Evolutionary conservation across 2,797 vertebrate species (phyloP), one percentile per base, ranked within the genome.

Genomic region (Halcyon chelicuti): DNA sequence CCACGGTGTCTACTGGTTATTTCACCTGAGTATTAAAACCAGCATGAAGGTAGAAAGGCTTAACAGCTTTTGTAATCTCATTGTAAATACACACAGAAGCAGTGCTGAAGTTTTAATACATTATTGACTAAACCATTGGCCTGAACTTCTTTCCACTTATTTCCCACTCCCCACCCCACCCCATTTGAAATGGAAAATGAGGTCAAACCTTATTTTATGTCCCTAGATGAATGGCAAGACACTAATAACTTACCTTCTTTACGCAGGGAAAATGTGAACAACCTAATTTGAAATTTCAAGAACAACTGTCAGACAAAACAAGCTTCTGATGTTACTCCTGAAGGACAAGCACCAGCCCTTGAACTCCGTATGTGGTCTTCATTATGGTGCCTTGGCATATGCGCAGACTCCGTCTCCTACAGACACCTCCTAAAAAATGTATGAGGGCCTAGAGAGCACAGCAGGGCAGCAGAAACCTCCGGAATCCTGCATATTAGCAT

Each of bases 401-500:
- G 51, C 72, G 93, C 97, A 97, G 85, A 31, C 16, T 26, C 91
- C 93, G 63, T 93, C 95, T 97, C 83, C 88, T 95, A 89, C 93
- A 95, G 93, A 93, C 72, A 72, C 84, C 49, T 84, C 94, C 90
- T 97, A 70, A 97, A 97, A 97, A 97, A 98, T 97, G 91, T 86
- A 97, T 97, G 96, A 97, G 86, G 94, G 75, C 92, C 93, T 96
- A 88, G 79, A 94, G 94, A 96, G 92, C 96, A 90, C 97, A 97
- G 95, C 92, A 95, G 94, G 95, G 57, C 92, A 96, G 71, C 95
- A 68, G 96, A 89, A 94, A 68, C 52, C 86, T 95, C 96, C 94
- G 47, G 95, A 94, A 94, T 89, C 90, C 94, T 94, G 68, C 37
- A 84, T 73, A 97, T 98, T 97, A 98, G 86, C 96, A 97, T 97